These are phyloP conservation scores for Poeciliopsis occidentalis DNA, from an alignment of 2,113 vertebrate genomes.

Conservation along the genomic window DNA sequence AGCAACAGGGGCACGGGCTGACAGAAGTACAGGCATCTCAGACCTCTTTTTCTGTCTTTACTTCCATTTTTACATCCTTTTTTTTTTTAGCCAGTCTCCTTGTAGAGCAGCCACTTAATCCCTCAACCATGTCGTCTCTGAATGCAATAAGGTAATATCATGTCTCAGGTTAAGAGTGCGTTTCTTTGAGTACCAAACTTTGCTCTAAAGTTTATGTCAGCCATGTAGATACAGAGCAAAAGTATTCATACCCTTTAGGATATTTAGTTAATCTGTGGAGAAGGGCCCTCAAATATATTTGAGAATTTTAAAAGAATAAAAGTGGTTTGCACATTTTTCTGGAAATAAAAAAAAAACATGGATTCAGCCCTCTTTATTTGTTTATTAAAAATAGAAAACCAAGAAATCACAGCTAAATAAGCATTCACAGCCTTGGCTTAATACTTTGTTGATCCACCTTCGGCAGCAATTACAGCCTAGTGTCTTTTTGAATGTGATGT, in stretches of 20 bases:
- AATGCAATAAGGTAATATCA: neutral
- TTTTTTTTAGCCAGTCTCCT: neutral
- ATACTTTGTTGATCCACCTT: no score
- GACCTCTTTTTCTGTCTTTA: constrained; percentile 49
- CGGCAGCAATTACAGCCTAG: no score
- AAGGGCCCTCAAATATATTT: neutral
- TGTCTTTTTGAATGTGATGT: no score
- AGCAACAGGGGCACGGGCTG: constrained; percentile 69
- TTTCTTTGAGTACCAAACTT: neutral
- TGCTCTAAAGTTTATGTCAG: neutral
- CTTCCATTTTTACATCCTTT: constrained; percentile 38
- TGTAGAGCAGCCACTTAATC: constrained; percentile 1
- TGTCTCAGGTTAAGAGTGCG: neutral
- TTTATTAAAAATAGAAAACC: no score
- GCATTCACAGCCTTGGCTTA: no score
- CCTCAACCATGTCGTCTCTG: neutral
- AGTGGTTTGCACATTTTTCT: no score
- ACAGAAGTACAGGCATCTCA: constrained; percentile 58
- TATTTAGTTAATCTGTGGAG: neutral
- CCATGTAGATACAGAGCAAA: neutral
- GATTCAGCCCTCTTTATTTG: neutral
- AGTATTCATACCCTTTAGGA: neutral
- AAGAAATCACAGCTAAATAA: no score
- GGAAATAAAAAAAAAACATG: no score
- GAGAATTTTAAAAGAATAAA: neutral